Evolutionary conservation across 2,888 invertebrate species (phyloP).

Genomic region (Lochmaea capreae): DNA sequence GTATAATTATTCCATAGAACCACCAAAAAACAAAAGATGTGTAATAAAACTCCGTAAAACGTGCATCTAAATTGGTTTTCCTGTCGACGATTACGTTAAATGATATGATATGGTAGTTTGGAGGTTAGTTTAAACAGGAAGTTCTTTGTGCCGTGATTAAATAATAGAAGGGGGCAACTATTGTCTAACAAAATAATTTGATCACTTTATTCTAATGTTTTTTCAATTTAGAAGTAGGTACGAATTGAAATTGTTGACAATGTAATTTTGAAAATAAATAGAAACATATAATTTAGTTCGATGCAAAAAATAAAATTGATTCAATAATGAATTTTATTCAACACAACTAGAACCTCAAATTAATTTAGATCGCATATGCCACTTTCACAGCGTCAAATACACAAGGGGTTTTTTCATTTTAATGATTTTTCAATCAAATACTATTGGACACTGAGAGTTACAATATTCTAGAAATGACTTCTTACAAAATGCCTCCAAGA

Average conservation of each 20-base stretch:
- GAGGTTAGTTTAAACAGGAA: constrained; percentile 20
- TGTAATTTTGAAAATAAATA: no score
- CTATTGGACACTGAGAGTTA: no score
- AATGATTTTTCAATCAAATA: no score
- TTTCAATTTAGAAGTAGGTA: constrained; percentile 9
- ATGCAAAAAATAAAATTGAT: no score
- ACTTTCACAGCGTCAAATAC: no score
- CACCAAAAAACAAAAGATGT: constrained; percentile 14
- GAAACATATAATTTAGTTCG: no score
- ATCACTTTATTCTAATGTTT: background rate
- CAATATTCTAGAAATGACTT: no score
- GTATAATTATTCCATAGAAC: background rate
- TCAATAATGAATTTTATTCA: no score
- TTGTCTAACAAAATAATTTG: constrained; percentile 20
- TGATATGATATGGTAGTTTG: constrained; percentile 17
- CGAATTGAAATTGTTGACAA: background rate
- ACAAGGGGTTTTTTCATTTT: no score
- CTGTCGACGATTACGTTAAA: constrained; percentile 13
- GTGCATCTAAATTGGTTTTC: constrained; percentile 14
- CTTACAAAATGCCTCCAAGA: no score
- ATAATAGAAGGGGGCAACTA: constrained; percentile 3
- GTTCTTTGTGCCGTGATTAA: constrained; percentile 18
- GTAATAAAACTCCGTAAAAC: constrained; percentile 3
- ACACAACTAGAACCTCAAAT: no score
- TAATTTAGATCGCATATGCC: no score